Percentiles rank a stretch among this genome's conserved stretches.
These are phyloP conservation scores for Schizothorax lantsangensis DNA, from an alignment of 2,797 vertebrate genomes.

Conservation along the genomic window DNA sequence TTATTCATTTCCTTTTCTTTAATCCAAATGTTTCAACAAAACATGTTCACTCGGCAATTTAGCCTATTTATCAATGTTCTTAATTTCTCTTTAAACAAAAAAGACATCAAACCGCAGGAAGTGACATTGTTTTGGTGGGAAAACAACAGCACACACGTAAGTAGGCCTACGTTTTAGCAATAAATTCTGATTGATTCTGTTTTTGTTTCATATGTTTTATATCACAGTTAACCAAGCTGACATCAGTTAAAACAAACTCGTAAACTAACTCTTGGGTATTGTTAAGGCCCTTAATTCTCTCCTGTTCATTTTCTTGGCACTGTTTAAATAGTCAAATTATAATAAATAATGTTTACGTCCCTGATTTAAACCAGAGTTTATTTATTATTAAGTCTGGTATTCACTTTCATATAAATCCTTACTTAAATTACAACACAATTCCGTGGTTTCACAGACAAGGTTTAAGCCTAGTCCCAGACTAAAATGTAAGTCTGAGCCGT, in stretches of 20 bases:
- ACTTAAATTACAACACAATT: background rate
- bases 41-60: background rate
- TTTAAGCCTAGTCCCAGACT: too few species aligned
- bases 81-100: background rate
- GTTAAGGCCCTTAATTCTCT: background rate
- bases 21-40: background rate
- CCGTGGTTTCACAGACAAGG: too few species aligned
- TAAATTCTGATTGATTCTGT: background rate
- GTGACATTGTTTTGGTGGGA: background rate
- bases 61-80: background rate
- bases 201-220: background rate
- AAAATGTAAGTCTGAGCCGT: too few species aligned
- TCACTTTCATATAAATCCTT: background rate
- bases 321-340: background rate
- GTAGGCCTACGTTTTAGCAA: background rate
- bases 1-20: too few species aligned
- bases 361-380: background rate
- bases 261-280: background rate
- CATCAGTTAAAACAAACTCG: background rate
- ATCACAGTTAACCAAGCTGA: background rate
- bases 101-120: background rate
- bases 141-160: background rate
- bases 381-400: background rate
- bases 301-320: background rate
- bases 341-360: background rate